phyloP scores from a whole-genome alignment of 2,888 invertebrate genomes.

The Drosophila putrida region DNA sequence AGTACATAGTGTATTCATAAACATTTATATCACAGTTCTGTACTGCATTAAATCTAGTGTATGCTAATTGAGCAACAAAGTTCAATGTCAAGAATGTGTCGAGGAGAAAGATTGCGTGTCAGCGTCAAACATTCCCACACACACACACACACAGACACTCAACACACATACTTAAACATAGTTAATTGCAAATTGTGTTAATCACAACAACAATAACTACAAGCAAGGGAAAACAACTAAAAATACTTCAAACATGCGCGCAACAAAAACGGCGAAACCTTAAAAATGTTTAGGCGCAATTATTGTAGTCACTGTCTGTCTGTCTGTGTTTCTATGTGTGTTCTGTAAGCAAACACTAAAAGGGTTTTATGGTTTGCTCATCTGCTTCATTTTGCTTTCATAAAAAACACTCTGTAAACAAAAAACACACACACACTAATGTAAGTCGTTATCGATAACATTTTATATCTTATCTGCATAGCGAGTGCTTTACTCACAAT shows the following conservation, averaged over 20 bases:
- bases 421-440: slow-evolving; percentile 2
- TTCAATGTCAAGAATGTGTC: slow-evolving; percentile 63
- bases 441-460: slow-evolving; percentile 17
- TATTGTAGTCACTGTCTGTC: slow-evolving; percentile 39
- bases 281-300: slow-evolving; percentile 71
- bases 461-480: slow-evolving; percentile 51
- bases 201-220: slow-evolving; percentile 51
- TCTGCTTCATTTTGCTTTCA: slow-evolving; percentile 37
- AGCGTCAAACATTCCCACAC: slow-evolving; percentile 41
- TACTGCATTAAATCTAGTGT: slow-evolving; percentile 3
- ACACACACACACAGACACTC: slow-evolving; percentile 21
- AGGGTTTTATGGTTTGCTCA: slow-evolving; percentile 38
- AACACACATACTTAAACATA: slow-evolving; percentile 20
- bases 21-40: slow-evolving; percentile 7
- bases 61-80: slow-evolving; percentile 38
- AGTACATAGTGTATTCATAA: background rate
- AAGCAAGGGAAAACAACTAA: slow-evolving; percentile 60
- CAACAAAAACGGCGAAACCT: slow-evolving; percentile 56
- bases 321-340: background rate
- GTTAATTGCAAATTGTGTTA: slow-evolving; percentile 59
- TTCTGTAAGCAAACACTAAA: slow-evolving; percentile 20
- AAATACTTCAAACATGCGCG: slow-evolving; percentile 74
- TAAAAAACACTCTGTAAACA: slow-evolving; percentile 9
- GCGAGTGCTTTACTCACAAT: slow-evolving; percentile 29
- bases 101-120: slow-evolving; percentile 42